Conservation (phyloP, 2,888 invertebrate species). For the Drosophila nr. medialis region DNA sequence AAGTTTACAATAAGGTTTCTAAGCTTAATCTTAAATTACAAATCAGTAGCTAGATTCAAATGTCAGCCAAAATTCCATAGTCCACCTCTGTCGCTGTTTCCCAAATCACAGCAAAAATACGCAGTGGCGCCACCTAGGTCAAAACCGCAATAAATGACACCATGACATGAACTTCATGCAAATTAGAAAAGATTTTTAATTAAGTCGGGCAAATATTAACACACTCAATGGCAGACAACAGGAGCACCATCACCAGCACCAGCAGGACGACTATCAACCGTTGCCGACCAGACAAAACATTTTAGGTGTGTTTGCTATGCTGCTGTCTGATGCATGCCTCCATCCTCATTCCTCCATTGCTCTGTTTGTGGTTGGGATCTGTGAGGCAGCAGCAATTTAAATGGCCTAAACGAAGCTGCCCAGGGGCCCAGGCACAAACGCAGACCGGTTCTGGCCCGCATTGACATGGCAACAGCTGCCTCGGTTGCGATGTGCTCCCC, state of each 20-base stretch:
- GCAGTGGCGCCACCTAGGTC: slow-evolving; percentile 27
- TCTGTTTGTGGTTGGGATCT: slow-evolving; percentile 39
- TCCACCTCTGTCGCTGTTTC: no score
- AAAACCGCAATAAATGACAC: slow-evolving; percentile 62
- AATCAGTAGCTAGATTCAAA: neutral
- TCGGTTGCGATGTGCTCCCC: slow-evolving; percentile 30
- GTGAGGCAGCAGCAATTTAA: slow-evolving; percentile 35
- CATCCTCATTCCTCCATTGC: neutral
- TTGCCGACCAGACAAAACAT: slow-evolving; percentile 9
- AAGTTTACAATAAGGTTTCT: neutral
- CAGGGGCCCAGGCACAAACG: slow-evolving; percentile 1
- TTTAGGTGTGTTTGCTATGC: slow-evolving; percentile 49
- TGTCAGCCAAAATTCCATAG: neutral
- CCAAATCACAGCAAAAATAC: neutral
- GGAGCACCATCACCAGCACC: neutral
- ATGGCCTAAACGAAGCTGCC: slow-evolving; percentile 46
- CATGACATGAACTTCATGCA: slow-evolving; percentile 70
- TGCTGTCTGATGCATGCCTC: slow-evolving; percentile 9
- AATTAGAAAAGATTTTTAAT: slow-evolving; percentile 81
- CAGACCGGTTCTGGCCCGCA: slow-evolving; percentile 32
- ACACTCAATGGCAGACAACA: slow-evolving; percentile 39
- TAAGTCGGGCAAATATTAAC: slow-evolving; percentile 82
- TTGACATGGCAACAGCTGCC: slow-evolving; percentile 49
- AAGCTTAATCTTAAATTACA: neutral
- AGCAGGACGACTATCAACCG: neutral